Base-by-base conservation (phyloP, 2,888 invertebrate species). In the Ophioninae sp. region DNA sequence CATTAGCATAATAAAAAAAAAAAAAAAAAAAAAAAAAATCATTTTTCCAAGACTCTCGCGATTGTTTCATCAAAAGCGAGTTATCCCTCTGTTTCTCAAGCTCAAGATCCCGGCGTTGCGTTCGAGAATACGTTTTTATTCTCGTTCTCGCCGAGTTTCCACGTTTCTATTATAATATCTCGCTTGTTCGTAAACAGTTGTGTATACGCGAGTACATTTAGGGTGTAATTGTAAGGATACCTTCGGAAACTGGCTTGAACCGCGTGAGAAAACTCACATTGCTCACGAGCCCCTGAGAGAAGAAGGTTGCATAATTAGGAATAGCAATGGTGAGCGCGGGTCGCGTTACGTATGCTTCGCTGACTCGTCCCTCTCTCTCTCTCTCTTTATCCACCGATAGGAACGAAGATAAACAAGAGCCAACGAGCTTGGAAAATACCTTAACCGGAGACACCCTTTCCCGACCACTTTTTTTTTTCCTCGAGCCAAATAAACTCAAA, bases 191-290 rank as follows among this genome's bases (percentile, higher is more conserved):
- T 17, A 10, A 23, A 30, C 61, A 20, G 39, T 61, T 61, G 17
- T 62, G n/a, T 64, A 50, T 20, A 5, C 59, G 17, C 13, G n/a
- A 39, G 7, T n/a, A 64, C 21, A 76, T 68, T 7, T 30, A 61
- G 10, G 20, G n/a, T 21, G 10, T 39, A 69, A 61, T 72, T 20
- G 75, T n/a, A 61, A n/a, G 61, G 67, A 50, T 50, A 64, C 56
- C 76, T 83, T 80, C 76, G 83, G 68, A 83, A 77, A 80, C 80
- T 77, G 64, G 50, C 44, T 61, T 87, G 85, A 79, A 87, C 87
- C 90, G 90, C 91, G 91, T 91, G 91, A 91, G 91, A 91, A 91
- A 90, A 89, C 83, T 86, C 87, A 82, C 86, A 87, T 83, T 86
- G 76, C 57, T 82, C 82, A 75, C 61, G 79, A 82, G 85, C 67